phyloP scores from a whole-genome alignment of 2,113 vertebrate genomes.

The Neolamprologus sp. region DNA sequence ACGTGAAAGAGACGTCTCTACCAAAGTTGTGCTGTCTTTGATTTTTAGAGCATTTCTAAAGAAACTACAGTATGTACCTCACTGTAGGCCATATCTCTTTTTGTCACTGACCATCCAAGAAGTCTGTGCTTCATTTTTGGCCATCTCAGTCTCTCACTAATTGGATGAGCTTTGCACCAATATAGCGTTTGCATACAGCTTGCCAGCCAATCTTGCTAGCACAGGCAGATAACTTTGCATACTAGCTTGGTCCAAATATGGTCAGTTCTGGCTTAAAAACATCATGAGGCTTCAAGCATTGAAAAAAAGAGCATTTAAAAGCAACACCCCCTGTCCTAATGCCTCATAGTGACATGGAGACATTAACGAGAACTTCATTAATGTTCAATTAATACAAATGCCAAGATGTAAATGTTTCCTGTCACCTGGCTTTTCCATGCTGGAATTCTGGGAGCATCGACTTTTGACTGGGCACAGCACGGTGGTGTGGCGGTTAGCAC shows the following conservation, averaged over 20 bases:
- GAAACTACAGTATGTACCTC: neutral
- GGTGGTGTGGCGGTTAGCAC: neutral
- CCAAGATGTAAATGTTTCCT: neutral
- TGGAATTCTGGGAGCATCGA: neutral
- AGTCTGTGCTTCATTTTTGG: neutral
- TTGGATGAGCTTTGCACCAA: neutral
- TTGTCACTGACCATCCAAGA: neutral
- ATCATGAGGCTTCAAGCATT: neutral
- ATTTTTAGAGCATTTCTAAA: neutral
- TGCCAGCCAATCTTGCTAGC: neutral
- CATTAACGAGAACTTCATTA: neutral
- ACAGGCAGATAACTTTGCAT: neutral
- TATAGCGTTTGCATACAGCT: neutral
- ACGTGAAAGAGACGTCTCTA: neutral
- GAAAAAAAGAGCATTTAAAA: neutral
- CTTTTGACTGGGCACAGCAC: neutral
- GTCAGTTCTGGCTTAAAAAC: neutral
- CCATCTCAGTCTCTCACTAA: neutral
- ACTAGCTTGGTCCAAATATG: neutral
- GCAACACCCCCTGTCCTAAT: neutral
- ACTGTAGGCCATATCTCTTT: neutral
- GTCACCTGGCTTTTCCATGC: neutral
- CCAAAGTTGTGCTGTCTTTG: neutral
- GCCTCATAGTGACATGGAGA: neutral
- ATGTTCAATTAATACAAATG: neutral